Evolutionary conservation across 2,113 vertebrate genomes (phyloP), one percentile per base, ranked within the genome.

Genomic region (Tonatia bakeri): DNA sequence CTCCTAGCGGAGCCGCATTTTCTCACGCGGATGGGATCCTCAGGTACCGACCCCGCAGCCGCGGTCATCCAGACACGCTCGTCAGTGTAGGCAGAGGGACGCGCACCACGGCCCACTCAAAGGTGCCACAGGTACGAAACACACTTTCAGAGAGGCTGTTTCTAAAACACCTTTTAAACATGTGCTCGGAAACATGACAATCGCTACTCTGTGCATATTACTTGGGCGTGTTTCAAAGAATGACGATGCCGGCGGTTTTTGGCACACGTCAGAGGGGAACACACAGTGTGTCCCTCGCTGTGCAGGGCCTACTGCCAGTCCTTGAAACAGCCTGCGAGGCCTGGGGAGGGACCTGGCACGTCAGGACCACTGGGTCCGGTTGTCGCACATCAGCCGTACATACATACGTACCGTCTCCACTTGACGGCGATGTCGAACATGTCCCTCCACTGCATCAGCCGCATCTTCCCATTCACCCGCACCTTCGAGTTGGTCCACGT

Each of bases 341-440:
- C 70, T 54, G 69, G 65, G 12, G 80, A 26, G 40, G 47, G 90
- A n/a, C 15, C 92, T 15, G 10, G 20, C 12, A 22, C 69, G 75
- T 65, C 33, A 87, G 1, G 90, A 22, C 8, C 38, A 67, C 4
- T 36, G 87, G 47, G 1, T 15, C n/a, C 76, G 50, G 5, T 3
- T 8, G 5, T 26, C 52, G 20, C 90, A 28, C 79, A 72, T 40
- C 75, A 86, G 69, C n/a, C 50, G 43, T 8, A 43, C 43, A 95
- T 8, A 43, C 43, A 95, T 98, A 99, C 85, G 97, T 99, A 99
- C 99, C 99, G 99, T 98, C 99, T 98, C 99, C 99, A 99, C 97
- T 99, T 99, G 13, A 99, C 99, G 0, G 99, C 99, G 69, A 99
- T 99, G 96, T 99, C 99, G 89, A 99, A 99, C 99, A 99, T 99